A percentile compares a stretch with the other conserved stretches of the same genome.
Conservation (phyloP, 2,113 vertebrate genomes). For the Apus apus region DNA sequence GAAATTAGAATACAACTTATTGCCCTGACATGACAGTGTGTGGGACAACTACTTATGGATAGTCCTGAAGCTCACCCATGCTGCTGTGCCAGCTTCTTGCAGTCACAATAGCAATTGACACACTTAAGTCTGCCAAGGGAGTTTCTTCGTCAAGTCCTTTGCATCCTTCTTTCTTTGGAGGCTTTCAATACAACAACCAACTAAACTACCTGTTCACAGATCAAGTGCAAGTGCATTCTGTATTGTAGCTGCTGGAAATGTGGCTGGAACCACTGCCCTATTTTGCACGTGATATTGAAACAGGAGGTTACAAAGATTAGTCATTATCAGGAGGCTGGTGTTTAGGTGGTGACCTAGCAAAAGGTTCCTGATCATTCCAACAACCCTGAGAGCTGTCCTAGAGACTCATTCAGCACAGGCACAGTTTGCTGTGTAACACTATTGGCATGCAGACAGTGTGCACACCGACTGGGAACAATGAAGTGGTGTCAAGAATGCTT, state of each 20-base stretch:
- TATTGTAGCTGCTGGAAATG: background rate
- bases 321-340: background rate
- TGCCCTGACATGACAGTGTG: background rate
- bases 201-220: background rate
- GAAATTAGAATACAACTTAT: background rate
- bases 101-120: background rate
- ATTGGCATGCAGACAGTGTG: slow-evolving; percentile 20
- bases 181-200: background rate
- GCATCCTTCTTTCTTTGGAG: background rate
- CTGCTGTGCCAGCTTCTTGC: background rate
- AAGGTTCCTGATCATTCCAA: background rate
- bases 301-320: background rate
- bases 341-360: background rate
- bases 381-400: background rate
- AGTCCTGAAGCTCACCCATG: background rate
- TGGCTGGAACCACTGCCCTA: background rate
- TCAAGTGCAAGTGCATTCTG: background rate
- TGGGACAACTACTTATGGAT: background rate
- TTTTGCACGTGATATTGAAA: background rate
- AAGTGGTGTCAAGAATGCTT: slow-evolving; percentile 18
- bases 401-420: background rate
- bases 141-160: background rate
- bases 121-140: background rate
- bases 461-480: background rate
- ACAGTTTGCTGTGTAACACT: background rate